Conservation (phyloP, 2,797 vertebrate genomes). For the Megaceryle alcyon region DNA sequence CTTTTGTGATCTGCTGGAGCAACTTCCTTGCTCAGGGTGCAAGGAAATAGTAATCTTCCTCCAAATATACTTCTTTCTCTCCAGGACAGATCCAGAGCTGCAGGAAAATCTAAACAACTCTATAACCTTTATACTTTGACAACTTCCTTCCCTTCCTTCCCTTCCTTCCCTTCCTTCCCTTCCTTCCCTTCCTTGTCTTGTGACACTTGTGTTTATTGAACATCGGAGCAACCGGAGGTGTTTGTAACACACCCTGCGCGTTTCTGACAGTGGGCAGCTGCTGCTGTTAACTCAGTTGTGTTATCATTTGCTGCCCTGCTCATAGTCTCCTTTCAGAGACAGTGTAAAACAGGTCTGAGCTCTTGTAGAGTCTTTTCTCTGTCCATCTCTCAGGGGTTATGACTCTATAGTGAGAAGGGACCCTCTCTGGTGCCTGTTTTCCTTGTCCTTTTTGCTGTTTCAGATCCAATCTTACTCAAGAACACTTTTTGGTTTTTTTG, state of each 20-base stretch:
- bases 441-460: background rate
- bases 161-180: background rate
- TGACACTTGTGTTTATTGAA: background rate
- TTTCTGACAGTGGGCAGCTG: background rate
- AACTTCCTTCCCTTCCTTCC: background rate
- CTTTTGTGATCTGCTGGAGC: background rate
- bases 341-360: background rate
- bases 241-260: background rate
- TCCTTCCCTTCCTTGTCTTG: background rate
- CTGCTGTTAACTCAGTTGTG: background rate
- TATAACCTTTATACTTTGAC: background rate
- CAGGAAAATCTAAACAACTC: background rate
- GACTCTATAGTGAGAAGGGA: background rate
- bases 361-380: background rate
- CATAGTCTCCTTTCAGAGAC: background rate
- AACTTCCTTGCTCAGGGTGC: background rate
- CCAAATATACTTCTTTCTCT: background rate
- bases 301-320: background rate
- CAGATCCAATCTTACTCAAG: background rate
- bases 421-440: background rate
- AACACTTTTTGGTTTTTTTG: background rate
- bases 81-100: background rate
- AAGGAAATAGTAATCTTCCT: background rate
- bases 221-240: background rate
- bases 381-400: background rate